Evolutionary conservation across 2,888 invertebrate species (phyloP), one percentile per base, ranked within the genome.

Genomic region (Nymphalis urticae): DNA sequence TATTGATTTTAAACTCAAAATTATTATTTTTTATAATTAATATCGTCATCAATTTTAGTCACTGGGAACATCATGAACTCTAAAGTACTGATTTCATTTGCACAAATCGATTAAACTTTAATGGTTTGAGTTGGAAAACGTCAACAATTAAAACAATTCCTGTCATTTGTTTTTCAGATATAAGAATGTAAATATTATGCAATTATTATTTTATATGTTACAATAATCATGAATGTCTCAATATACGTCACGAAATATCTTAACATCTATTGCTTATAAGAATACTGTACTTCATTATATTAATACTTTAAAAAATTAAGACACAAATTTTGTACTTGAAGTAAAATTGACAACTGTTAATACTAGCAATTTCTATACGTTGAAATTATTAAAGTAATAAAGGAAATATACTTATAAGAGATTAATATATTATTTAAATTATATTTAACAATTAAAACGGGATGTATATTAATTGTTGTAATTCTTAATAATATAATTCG

Each of bases 291-390:
- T 50, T 54, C 24, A 10, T 58, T 19, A 42, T 65, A 64, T 62
- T 60, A 66, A 62, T 64, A 56, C 17, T 17, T 68, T 66, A 13
- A 59, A 59, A 53, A 36, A 61, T 64, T 48, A 86, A 86, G 86
- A 86, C 86, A 86, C 86, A 75, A 75, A 75, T 73, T 85, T 86
- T 86, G 86, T 86, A 86, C 86, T 86, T 76, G 72, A 59, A 72
- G 68, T 73, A 65, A 70, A 69, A 69, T 72, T 75, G 65, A 72
- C 70, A 53, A 67, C 27, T 60, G 17, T 66, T 68, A 58, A 42
- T 58, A 58, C 36, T 58, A 58, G 32, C 19, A 17, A 42, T 19
- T 21, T 42, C 4, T 42, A 58, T 58, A 58, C 17, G n/a, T 27
- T 10, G 19, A 19, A 9, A 21, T 51, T 51, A 7, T 51, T 51